Percentiles rank a stretch among this genome's conserved stretches.
phyloP scores from a whole-genome alignment of 2,113 vertebrate genomes.

The Microcebus jonahi region DNA sequence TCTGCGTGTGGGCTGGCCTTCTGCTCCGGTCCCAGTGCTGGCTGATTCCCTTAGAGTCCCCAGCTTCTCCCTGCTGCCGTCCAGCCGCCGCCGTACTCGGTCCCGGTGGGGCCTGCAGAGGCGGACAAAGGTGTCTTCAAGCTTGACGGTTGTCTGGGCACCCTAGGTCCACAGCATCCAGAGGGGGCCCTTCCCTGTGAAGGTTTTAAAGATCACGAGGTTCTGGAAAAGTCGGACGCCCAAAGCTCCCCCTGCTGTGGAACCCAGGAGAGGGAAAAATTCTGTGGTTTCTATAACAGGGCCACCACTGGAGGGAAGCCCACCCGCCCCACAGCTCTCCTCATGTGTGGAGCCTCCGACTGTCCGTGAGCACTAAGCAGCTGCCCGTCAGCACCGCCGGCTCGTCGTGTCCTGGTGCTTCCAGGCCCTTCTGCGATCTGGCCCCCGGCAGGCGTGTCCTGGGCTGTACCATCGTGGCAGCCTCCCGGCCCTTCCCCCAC shows the following conservation, averaged over 20 bases:
- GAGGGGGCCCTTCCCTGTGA: neutral
- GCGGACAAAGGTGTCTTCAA: neutral
- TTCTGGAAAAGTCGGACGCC: neutral
- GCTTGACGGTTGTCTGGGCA: neutral
- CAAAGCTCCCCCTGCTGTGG: neutral
- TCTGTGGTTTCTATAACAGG: neutral
- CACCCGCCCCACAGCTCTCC: neutral
- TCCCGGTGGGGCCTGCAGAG: neutral
- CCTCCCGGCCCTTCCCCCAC: neutral
- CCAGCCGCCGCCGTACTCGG: neutral
- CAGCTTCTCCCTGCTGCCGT: neutral
- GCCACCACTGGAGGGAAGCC: neutral
- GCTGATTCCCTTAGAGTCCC: neutral
- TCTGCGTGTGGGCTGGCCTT: neutral
- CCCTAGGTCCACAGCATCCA: too few species aligned
- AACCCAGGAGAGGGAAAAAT: too few species aligned
- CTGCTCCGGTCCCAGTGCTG: neutral
- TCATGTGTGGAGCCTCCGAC: neutral
- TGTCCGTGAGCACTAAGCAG: neutral
- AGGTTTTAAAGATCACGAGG: neutral
- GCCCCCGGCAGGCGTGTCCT: neutral
- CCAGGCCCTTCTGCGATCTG: neutral
- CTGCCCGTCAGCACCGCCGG: accelerated
- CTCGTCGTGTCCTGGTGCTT: too few species aligned
- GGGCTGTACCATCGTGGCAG: neutral